Percentiles rank a stretch among this genome's conserved stretches.
Evolutionary conservation across 1,140 invertebrate genomes (phyloP).

Genomic region (Chironomus striatipennis): DNA sequence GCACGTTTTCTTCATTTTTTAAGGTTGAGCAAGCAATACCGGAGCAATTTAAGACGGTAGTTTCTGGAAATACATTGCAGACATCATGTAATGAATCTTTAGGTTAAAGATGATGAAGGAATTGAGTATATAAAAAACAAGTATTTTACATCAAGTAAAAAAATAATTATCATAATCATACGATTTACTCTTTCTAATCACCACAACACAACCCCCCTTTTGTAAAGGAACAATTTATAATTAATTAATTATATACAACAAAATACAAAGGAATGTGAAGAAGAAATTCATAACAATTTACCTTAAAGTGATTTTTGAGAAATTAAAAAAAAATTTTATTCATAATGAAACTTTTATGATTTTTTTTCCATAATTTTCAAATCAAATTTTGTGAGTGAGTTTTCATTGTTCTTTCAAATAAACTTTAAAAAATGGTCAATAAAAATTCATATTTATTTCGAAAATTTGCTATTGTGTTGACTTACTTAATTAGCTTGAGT

Average conservation of each 20-base stretch:
- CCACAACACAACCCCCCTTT: neutral
- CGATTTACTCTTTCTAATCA: neutral
- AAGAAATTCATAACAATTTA: neutral
- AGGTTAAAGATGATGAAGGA: conserved; percentile 31
- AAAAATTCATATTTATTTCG: neutral
- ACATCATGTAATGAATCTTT: conserved; percentile 40
- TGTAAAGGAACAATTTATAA: neutral
- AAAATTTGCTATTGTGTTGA: neutral
- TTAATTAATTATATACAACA: neutral
- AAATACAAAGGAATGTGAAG: neutral
- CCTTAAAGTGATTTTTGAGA: neutral
- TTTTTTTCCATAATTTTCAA: too few species aligned
- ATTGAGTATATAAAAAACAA: neutral
- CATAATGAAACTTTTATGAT: too few species aligned
- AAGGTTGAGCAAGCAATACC: conserved; percentile 86
- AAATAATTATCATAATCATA: neutral
- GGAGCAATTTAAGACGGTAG: conserved; percentile 92
- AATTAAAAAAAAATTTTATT: too few species aligned
- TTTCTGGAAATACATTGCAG: conserved; percentile 44
- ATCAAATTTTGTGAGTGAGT: conserved; percentile 5
- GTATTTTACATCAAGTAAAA: conserved; percentile 6
- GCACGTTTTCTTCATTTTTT: conserved; percentile 37
- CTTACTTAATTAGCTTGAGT: too few species aligned
- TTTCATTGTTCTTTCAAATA: neutral
- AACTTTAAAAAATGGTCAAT: neutral